Percentiles rank a stretch among this genome's conserved stretches.
These are phyloP conservation scores for Zaprionus lachaisei DNA, from an alignment of 1,140 invertebrate species.

Conservation along the genomic window DNA sequence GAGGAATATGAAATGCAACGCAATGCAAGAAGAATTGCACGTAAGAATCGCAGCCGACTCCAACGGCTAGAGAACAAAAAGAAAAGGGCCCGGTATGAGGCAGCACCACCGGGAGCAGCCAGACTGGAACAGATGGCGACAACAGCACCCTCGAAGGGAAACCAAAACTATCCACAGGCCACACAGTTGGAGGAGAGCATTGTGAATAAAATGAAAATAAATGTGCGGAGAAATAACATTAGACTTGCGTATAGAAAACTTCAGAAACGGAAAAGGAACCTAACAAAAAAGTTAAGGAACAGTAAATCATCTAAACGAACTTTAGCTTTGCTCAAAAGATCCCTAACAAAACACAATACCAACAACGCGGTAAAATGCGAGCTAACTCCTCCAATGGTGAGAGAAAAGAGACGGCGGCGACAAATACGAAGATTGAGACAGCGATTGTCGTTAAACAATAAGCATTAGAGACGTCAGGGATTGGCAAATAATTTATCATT, in stretches of 20 bases:
- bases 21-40: background rate
- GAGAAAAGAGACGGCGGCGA: background rate
- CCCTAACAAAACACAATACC: background rate
- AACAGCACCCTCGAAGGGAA: background rate
- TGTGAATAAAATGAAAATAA: background rate
- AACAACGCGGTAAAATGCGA: background rate
- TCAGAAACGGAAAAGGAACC: background rate
- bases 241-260: background rate
- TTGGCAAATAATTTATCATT: background rate
- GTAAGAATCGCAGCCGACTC: background rate
- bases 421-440: background rate
- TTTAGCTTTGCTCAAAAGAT: background rate
- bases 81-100: conserved; percentile 32
- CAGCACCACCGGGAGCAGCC: conserved; percentile 43
- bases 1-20: conserved; percentile 44
- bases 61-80: conserved; percentile 11
- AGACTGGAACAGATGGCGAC: conserved; percentile 32
- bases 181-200: background rate
- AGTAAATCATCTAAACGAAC: background rate
- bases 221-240: conserved; percentile 1
- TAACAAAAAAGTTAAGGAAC: conserved; percentile 2
- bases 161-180: conserved; percentile 3
- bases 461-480: background rate
- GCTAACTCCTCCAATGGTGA: background rate
- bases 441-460: background rate